phyloP scores from a whole-genome alignment of 1,140 invertebrate species.

The Drosophila tropicalis region DNA sequence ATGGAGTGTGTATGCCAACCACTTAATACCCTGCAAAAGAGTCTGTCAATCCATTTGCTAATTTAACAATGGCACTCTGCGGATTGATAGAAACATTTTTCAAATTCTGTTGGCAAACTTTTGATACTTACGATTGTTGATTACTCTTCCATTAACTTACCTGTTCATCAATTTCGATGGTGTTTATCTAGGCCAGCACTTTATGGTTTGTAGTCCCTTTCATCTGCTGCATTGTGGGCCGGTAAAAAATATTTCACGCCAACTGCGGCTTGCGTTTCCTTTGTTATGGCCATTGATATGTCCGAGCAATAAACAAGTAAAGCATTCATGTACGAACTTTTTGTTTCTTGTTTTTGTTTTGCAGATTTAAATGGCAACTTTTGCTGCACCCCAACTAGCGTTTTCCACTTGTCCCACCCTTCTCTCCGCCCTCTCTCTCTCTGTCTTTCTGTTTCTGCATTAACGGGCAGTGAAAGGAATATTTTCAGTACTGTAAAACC shows the following conservation, averaged over 20 bases:
- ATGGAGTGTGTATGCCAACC: slow-evolving; percentile 12
- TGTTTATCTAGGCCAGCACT: no score
- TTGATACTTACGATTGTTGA: no score
- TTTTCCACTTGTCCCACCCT: not conserved
- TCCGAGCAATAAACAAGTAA: slow-evolving; percentile 39
- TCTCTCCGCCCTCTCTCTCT: no score
- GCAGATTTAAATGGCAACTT: not conserved
- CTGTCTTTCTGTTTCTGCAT: not conserved
- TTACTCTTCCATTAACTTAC: no score
- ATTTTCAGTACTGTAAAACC: not conserved
- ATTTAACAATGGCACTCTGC: no score
- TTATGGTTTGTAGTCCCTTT: not conserved
- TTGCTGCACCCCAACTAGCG: not conserved
- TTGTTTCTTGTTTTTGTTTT: not conserved
- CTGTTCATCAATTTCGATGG: no score
- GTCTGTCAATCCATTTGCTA: not conserved
- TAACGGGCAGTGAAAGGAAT: not conserved
- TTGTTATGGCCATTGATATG: slow-evolving; percentile 37
- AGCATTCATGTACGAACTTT: slow-evolving; percentile 16
- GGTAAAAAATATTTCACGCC: slow-evolving; percentile 40
- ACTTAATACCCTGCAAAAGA: slow-evolving; percentile 30
- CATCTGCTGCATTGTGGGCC: not conserved
- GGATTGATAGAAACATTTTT: no score
- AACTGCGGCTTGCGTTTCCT: slow-evolving; percentile 29
- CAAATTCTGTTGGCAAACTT: no score